phyloP scores from a whole-genome alignment of 1,140 invertebrate species.

The Agrilus planipennis region DNA sequence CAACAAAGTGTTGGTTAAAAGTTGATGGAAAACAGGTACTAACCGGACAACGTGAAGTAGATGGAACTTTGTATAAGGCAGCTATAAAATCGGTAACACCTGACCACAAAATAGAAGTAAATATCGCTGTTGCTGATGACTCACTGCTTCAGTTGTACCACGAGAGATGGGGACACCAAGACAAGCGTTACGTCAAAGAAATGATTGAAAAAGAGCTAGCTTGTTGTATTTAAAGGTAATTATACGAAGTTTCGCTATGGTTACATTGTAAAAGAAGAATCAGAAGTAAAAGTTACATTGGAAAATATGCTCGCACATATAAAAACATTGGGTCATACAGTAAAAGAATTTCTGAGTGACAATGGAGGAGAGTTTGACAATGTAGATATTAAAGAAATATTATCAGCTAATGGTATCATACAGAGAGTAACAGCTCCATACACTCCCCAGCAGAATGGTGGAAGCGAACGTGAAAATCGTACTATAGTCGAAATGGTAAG shows the following conservation, averaged over 20 bases:
- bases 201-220: slow-evolving; percentile 17
- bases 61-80: slow-evolving; percentile 1
- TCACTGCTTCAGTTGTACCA: too few relatives aligned
- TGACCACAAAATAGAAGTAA: background rate
- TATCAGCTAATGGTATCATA: slow-evolving; percentile 20
- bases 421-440: slow-evolving; percentile 25
- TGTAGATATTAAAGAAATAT: slow-evolving; percentile 18
- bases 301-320: slow-evolving; percentile 18
- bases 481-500: slow-evolving; percentile 31
- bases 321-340: slow-evolving; percentile 16
- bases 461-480: slow-evolving; percentile 22
- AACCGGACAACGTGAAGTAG: background rate
- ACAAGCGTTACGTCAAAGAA: too few relatives aligned
- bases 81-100: background rate
- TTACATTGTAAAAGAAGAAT: slow-evolving; percentile 24
- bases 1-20: background rate
- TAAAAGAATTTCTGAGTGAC: slow-evolving; percentile 25
- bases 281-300: slow-evolving; percentile 19
- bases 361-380: slow-evolving; percentile 30
- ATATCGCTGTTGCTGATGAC: background rate
- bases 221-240: slow-evolving; percentile 16
- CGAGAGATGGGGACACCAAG: too few relatives aligned
- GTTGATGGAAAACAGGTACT: background rate
- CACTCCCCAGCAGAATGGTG: slow-evolving; percentile 26
- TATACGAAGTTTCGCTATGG: slow-evolving; percentile 24